Evolutionary conservation across 2,888 invertebrate species (phyloP).

Genomic region (Cyaniris semiargus): DNA sequence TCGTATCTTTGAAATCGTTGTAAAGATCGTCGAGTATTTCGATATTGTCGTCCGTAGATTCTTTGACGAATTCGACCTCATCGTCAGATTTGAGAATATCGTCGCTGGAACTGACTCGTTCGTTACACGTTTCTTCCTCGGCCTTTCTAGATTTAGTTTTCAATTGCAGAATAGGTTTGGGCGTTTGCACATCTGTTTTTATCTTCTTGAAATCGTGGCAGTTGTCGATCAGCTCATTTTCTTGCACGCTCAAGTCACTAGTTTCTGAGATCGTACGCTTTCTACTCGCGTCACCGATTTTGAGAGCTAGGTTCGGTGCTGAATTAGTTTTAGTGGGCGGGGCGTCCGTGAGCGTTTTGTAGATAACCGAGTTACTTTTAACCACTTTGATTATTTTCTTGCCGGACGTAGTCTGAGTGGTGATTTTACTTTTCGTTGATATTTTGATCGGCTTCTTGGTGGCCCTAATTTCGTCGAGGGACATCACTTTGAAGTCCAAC

Average conservation of each 20-base stretch:
- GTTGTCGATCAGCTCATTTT: conserved; percentile 66
- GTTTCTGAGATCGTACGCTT: conserved; percentile 68
- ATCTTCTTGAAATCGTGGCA: conserved; percentile 70
- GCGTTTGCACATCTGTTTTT: conserved; percentile 57
- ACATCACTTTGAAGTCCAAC: conserved; percentile 72
- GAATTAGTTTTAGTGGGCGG: conserved; percentile 44
- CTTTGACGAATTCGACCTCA: conserved; percentile 44
- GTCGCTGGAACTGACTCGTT: conserved; percentile 14
- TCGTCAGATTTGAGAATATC: conserved; percentile 17
- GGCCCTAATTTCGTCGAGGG: conserved; percentile 76
- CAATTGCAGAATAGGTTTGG: conserved; percentile 57
- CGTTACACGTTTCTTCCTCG: conserved; percentile 6
- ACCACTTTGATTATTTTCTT: conserved; percentile 74
- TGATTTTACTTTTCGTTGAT: conserved; percentile 59
- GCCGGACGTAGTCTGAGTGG: conserved; percentile 62
- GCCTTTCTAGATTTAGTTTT: conserved; percentile 57
- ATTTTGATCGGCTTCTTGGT: conserved; percentile 59
- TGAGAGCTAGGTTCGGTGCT: conserved; percentile 49
- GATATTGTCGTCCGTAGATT: conserved; percentile 50
- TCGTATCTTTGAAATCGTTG: conserved; percentile 16
- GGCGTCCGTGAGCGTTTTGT: conserved; percentile 62
- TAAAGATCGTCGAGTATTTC: conserved; percentile 43
- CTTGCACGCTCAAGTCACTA: conserved; percentile 63
- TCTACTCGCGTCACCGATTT: conserved; percentile 53
- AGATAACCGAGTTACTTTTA: conserved; percentile 70